These are phyloP conservation scores for Xenentodon cancila DNA, from an alignment of 2,797 vertebrate genomes.

Conservation along the genomic window DNA sequence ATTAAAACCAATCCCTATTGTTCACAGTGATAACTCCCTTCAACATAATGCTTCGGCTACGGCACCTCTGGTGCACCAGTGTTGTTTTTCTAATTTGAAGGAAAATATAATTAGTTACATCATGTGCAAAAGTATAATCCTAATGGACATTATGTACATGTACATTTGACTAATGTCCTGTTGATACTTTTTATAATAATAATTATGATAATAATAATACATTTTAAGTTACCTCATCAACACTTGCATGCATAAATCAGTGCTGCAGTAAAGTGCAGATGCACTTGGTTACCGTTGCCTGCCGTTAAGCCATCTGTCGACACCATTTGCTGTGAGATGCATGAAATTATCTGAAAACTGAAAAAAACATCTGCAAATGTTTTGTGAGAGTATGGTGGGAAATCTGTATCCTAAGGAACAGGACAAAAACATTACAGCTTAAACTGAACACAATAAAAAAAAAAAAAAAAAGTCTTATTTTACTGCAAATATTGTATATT, in stretches of 20 bases:
- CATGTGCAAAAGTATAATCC: no score
- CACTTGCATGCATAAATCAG: conserved; percentile 13
- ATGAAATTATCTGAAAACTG: conserved; percentile 7
- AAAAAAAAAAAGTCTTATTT: no score
- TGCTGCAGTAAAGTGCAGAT: conserved; percentile 5
- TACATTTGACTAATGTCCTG: no score
- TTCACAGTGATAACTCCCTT: neutral
- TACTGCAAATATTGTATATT: no score
- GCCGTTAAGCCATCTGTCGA: conserved; percentile 16
- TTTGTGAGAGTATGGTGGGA: neutral
- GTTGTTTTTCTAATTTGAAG: neutral
- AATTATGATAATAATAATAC: no score
- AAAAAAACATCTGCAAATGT: conserved; percentile 7
- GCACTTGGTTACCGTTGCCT: neutral
- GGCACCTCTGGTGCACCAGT: neutral
- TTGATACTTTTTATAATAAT: no score
- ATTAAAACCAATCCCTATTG: conserved; percentile 11
- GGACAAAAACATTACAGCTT: neutral
- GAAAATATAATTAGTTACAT: no score
- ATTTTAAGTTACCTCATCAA: neutral
- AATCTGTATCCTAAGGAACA: no score
- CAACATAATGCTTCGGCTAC: neutral
- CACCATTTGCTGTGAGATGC: conserved; percentile 7
- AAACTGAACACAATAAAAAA: neutral
- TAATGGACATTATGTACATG: no score